phyloP scores from a whole-genome alignment of 2,888 invertebrate genomes.

The Eupithecia vulgata region DNA sequence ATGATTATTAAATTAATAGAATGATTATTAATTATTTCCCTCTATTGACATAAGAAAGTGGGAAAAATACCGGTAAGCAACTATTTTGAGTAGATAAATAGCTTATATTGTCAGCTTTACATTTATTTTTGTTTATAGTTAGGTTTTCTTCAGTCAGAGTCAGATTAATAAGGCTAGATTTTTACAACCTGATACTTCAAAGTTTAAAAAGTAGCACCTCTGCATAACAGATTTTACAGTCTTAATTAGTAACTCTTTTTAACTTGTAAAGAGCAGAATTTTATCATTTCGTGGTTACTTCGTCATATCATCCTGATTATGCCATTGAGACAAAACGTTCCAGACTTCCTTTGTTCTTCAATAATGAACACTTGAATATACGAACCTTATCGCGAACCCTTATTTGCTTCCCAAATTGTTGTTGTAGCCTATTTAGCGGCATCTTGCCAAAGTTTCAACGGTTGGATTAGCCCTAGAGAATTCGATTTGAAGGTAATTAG shows the following conservation, averaged over 20 bases:
- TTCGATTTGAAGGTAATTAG: constrained; percentile 37
- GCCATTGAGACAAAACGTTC: constrained; percentile 73
- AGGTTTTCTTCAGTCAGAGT: neutral
- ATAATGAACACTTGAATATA: constrained; percentile 64
- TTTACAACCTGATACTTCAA: neutral
- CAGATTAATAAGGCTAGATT: neutral
- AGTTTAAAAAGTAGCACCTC: neutral
- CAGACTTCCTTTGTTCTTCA: constrained; percentile 68
- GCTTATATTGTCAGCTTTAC: neutral
- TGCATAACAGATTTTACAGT: too few species aligned
- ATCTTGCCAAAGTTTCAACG: constrained; percentile 48
- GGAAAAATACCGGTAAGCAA: too few species aligned
- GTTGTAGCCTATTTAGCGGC: constrained; percentile 64
- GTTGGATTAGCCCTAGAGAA: constrained; percentile 29
- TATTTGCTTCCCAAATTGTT: constrained; percentile 74
- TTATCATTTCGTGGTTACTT: neutral
- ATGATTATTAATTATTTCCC: too few species aligned
- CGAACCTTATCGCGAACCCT: constrained; percentile 65
- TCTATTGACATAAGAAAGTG: too few species aligned
- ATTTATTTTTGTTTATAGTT: neutral
- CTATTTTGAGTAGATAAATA: neutral
- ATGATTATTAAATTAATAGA: too few species aligned
- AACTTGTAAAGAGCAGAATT: neutral
- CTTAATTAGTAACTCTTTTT: too few species aligned
- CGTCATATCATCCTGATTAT: constrained; percentile 48